Evolutionary conservation across 2,888 invertebrate genomes (phyloP), one percentile per base, ranked within the genome.

Genomic region (Augiades crinisus): DNA sequence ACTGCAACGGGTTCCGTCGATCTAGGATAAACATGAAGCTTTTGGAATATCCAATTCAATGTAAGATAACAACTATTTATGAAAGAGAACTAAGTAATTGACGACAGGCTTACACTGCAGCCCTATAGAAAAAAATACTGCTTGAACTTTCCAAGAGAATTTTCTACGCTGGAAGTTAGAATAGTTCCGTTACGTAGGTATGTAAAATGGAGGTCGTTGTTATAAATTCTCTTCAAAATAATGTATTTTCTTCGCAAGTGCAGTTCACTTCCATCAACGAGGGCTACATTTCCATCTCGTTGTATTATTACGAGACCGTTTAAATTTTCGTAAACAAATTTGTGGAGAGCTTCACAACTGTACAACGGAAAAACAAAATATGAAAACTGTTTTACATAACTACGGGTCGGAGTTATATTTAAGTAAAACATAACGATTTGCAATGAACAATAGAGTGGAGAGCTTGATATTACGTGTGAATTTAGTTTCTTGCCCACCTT

Each of bases 1-100:
- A 64, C 95, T 96, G 68, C 93, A 92, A 72, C 95, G 92, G 64
- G 94, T 92, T 64, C 93, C 92, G 58, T 91, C 92, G 71, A 87
- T 78, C 68, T 67, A 44, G 6, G 22, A 43, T 7, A 19, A 33
- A 33, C 5, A 27, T 4, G 8, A 1, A 4, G 19, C 19, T 19
- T 10, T 27, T 27, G 1, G 2, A 10, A 10, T 4, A 27, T 10
- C 27, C 4, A 27, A 27, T 27, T 10, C 10, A 27, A 27, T 30
- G n/a, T 27, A 10, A 27, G 10, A 27, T 3, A 27, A 4, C n/a
- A 10, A 10, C n/a, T n/a, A 8, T n/a, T 24, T 10, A 27, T n/a
- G 27, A 1, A 27, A 27, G 3, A 3, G 8, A 27, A 27, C 3
- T 10, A 27, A 3, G 4, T 10, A 10, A 27, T 27, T 2, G 4